Base-by-base conservation (phyloP, 2,797 vertebrate species). In the Propithecus perrieri region DNA sequence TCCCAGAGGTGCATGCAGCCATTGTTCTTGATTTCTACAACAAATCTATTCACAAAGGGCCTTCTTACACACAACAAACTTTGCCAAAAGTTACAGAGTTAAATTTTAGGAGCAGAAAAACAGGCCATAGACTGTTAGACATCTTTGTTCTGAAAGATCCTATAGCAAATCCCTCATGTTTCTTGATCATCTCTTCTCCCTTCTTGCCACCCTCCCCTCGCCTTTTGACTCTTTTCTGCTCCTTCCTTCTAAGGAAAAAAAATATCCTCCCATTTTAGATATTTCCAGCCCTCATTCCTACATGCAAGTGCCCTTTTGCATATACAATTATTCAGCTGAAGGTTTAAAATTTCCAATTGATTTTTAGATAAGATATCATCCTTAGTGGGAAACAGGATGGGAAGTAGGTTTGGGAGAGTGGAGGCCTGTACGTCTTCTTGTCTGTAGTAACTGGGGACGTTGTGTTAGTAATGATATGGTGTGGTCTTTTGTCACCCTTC, bases 101-200 rank as follows among this genome's bases (percentile, higher is more conserved):
- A 72, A 67, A 59, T 78, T 86, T 93, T 53, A 87, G n/a, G 28
- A 91, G 46, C n/a, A 97, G 76, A 76, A 74, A 91, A 65, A 38
- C 17, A 41, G n/a, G 30, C 50, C 28, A 11, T 43, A 33, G 46
- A 75, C 22, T 78, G 38, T 83, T 50, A 85, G 72, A 50, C 50
- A 57, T 28, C 30, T 92, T 90, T 63, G 30, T 88, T 87, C 46
- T 74, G 79, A 85, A 83, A 93, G 55, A 89, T 50, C 28, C 57
- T 67, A 20, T 10, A 22, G 15, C 35, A 38, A 55, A 65, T 69
- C 35, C 71, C 63, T 5, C 53, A 8, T 53, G 1, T 35, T 94
- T 89, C 81, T 57, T 59, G 65, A 46, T 55, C 7, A 91, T 59
- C 4, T 92, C 91, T 89, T 79, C 33, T 69, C 4, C 24, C 35